Evolutionary conservation across 1,140 invertebrate species (phyloP).

Genomic region (Bradysia coprophila): DNA sequence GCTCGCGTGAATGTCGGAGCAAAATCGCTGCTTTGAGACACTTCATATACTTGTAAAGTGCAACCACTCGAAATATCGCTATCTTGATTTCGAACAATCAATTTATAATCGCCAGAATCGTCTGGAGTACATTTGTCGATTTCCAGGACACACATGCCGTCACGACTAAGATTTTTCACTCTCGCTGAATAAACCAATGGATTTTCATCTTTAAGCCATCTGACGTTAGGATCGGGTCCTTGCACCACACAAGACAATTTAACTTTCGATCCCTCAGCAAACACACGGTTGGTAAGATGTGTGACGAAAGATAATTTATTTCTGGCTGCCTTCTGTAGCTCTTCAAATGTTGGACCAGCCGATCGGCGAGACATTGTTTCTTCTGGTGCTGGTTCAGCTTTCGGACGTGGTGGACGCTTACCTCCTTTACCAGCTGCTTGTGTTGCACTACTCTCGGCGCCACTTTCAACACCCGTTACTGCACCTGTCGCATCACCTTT

Average conservation of each 20-base stretch:
- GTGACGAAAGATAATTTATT: constrained; percentile 20
- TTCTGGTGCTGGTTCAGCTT: constrained; percentile 11
- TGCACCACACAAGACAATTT: constrained; percentile 19
- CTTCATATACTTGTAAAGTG: constrained; percentile 25
- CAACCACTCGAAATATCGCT: constrained; percentile 29
- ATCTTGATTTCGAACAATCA: constrained; percentile 26
- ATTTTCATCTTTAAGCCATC: constrained; percentile 21
- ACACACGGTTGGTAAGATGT: constrained; percentile 19
- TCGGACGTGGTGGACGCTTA: constrained; percentile 11
- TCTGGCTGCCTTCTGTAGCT: constrained; percentile 10
- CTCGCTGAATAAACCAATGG: constrained; percentile 14
- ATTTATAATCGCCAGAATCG: constrained; percentile 26
- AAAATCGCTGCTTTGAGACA: constrained; percentile 17
- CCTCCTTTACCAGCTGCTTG: constrained; percentile 3
- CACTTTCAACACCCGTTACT: background rate
- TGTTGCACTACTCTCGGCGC: background rate
- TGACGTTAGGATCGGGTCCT: constrained; percentile 17
- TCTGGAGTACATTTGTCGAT: constrained; percentile 21
- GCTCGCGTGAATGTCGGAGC: constrained; percentile 19
- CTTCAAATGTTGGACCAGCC: constrained; percentile 12
- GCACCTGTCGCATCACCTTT: constrained; percentile 9
- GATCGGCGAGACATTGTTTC: constrained; percentile 14
- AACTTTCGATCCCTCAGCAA: constrained; percentile 20
- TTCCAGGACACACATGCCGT: constrained; percentile 30
- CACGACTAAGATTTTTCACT: constrained; percentile 18